Evolutionary conservation across 2,797 vertebrate species (phyloP), one percentile per base, ranked within the genome.

Genomic region (Coregonus suidteri): DNA sequence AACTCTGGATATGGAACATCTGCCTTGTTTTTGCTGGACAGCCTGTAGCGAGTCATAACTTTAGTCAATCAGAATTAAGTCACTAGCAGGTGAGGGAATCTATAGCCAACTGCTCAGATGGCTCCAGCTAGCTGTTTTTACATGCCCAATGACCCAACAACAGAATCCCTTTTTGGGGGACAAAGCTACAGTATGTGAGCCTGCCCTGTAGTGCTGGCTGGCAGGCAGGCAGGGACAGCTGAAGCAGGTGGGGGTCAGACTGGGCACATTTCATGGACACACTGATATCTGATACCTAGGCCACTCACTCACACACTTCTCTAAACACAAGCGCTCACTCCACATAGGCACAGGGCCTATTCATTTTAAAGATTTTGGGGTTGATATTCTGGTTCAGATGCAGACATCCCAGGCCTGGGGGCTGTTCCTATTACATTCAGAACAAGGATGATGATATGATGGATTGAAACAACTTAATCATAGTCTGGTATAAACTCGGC

Each of bases 201-300:
- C 67, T 69, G 34, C 14, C 15, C 66, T 31, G 66, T 35, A 51
- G 13, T 71, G 20, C 41, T 52, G 68, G 75, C 79, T 74, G 78
- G 76, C 34, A 30, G 68, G 70, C 52, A 1, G 6, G 1, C 65
- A 64, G 15, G 91, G 92, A 91, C 89, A 88, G 88, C 74, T 37
- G 75, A 76, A 85, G 84, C 90, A 86, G 88, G 88, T 90, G 88
- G 81, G 71, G 18, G 71, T 20, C 74, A 74, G 59, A 54, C 74
- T 81, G 6, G 85, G 77, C 81, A 73, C 76, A 76, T 83, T 81
- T 85, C 41, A 69, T 25, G 53, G 72, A 6, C 79, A 62, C 59
- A 0, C 74, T 81, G 90, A 87, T 72, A 92, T 74, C 77, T 76
- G 91, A 93, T 72, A 85, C 56, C 14, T 4, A 52, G 56, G 15